A percentile compares a stretch with the other conserved stretches of the same genome.
These are phyloP conservation scores for Phorcus lineatus DNA, from an alignment of 2,888 invertebrate genomes.

Conservation along the genomic window DNA sequence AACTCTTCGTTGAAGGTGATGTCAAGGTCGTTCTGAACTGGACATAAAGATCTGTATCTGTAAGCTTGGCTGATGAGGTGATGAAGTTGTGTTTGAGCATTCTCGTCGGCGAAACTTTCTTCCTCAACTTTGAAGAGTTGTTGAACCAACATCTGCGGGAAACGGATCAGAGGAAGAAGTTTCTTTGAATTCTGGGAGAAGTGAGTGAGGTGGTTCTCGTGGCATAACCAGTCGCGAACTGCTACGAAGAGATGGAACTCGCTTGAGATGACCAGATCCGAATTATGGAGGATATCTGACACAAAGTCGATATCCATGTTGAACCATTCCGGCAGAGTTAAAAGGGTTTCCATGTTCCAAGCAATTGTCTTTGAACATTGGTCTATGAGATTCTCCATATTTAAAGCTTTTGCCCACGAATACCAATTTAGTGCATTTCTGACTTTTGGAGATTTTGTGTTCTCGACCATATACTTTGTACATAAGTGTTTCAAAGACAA, in stretches of 20 bases:
- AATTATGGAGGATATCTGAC: constrained; percentile 69
- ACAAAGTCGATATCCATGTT: constrained; percentile 74
- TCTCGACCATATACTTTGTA: constrained; percentile 73
- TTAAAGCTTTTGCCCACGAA: constrained; percentile 74
- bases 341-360: constrained; percentile 72
- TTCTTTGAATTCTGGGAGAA: constrained; percentile 51
- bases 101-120: constrained; percentile 30
- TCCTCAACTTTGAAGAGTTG: constrained; percentile 68
- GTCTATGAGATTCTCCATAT: constrained; percentile 65
- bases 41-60: constrained; percentile 74
- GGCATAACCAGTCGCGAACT: constrained; percentile 65
- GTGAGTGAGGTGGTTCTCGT: constrained; percentile 51
- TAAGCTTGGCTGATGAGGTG: constrained; percentile 72
- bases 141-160: constrained; percentile 73
- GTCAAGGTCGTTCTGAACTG: constrained; percentile 61
- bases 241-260: constrained; percentile 68
- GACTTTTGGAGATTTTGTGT: constrained; percentile 71
- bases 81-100: constrained; percentile 51
- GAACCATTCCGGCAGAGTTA: constrained; percentile 71
- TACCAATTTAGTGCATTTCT: constrained; percentile 74
- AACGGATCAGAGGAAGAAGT: constrained; percentile 72
- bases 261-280: constrained; percentile 69
- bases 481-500: constrained; percentile 71
- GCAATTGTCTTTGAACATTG: constrained; percentile 74
- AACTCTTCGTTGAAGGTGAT: constrained; percentile 66